Evolutionary conservation across 2,888 invertebrate genomes (phyloP).

Genomic region (Troides aeacus): DNA sequence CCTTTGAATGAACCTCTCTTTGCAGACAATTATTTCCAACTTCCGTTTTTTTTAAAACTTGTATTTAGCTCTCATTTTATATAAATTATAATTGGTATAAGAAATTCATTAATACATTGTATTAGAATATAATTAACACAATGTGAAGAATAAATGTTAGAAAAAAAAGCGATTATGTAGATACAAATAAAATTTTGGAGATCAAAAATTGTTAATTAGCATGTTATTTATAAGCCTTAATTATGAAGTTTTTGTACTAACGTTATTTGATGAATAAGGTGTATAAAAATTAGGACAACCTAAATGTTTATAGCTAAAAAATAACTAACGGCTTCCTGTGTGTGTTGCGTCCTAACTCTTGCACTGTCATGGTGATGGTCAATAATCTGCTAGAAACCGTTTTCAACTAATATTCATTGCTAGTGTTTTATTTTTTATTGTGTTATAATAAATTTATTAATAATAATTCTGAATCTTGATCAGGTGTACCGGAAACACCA

Average conservation of each 20-base stretch:
- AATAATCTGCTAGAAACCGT: neutral
- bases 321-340: neutral
- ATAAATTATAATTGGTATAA: too few species aligned
- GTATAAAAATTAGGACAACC: neutral
- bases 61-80: too few species aligned
- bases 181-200: too few species aligned
- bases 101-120: too few species aligned
- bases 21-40: neutral
- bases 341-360: neutral
- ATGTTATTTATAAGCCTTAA: neutral
- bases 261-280: neutral
- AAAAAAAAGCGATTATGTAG: too few species aligned
- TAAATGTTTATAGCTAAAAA: neutral
- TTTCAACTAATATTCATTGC: neutral
- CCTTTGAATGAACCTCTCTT: slow-evolving; percentile 1
- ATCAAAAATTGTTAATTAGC: neutral
- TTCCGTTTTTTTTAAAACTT: slow-evolving; percentile 7
- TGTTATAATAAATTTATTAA: neutral
- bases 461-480: slow-evolving; percentile 39
- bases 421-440: neutral
- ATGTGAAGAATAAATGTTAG: too few species aligned
- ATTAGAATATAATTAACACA: too few species aligned
- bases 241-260: too few species aligned
- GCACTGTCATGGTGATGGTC: slow-evolving; percentile 16
- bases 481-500: slow-evolving; percentile 69